A percentile compares a stretch with the other conserved stretches of the same genome.
Conservation (phyloP, 2,888 invertebrate species). For the Notodonta ziczac region DNA sequence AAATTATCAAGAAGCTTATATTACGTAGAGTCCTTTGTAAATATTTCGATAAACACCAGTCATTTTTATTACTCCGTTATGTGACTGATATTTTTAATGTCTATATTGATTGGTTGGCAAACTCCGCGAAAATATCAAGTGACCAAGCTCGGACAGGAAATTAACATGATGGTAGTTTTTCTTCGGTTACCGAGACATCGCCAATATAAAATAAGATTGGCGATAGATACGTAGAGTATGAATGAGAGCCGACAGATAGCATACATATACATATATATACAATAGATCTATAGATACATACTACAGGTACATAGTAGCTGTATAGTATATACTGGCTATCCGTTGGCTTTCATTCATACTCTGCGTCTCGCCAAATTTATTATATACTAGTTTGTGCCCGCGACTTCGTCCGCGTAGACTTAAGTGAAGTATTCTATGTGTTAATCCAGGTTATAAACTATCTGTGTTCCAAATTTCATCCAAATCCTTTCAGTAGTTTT, state of each 20-base stretch:
- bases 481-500: too few species aligned
- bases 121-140: constrained; percentile 40
- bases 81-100: constrained; percentile 36
- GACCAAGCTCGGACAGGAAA: constrained; percentile 68
- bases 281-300: too few species aligned
- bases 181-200: constrained; percentile 58
- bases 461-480: too few species aligned
- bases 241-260: constrained; percentile 6
- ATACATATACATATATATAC: neutral
- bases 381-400: too few species aligned
- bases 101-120: constrained; percentile 24
- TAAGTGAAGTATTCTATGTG: too few species aligned
- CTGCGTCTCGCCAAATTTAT: too few species aligned
- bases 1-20: neutral
- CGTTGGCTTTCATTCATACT: too few species aligned
- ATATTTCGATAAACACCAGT: constrained; percentile 8
- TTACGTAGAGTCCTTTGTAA: neutral
- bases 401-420: too few species aligned
- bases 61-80: constrained; percentile 7
- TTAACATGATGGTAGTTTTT: constrained; percentile 79
- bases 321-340: too few species aligned
- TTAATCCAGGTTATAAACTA: too few species aligned
- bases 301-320: too few species aligned
- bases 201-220: constrained; percentile 76
- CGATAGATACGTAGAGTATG: constrained; percentile 70